phyloP scores from a whole-genome alignment of 1,140 invertebrate species.

The Trachymyrmex septentrionalis region DNA sequence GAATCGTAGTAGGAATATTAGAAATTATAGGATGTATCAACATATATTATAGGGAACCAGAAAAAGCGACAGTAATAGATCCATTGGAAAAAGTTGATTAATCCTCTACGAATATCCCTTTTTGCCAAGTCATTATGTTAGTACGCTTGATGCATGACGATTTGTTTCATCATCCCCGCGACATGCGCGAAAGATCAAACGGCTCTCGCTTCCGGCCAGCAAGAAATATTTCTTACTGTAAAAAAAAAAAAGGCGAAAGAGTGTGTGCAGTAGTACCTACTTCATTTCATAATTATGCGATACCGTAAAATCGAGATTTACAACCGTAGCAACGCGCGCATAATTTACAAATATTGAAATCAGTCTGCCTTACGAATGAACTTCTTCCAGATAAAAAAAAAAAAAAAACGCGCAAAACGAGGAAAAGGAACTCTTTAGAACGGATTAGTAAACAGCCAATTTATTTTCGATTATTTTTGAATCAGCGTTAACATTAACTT shows the following conservation, averaged over 20 bases:
- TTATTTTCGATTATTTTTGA: neutral
- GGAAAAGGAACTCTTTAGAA: neutral
- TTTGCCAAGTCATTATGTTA: slow-evolving; percentile 44
- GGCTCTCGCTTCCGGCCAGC: slow-evolving; percentile 44
- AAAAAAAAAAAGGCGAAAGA: slow-evolving; percentile 10
- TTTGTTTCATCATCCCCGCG: slow-evolving; percentile 46
- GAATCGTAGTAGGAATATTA: no score
- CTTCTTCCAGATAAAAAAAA: neutral
- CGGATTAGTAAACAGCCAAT: neutral
- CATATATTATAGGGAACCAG: neutral
- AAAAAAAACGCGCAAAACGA: neutral
- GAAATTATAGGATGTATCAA: neutral
- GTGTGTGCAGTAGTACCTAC: slow-evolving; percentile 5
- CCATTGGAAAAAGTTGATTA: slow-evolving; percentile 30
- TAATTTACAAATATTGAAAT: slow-evolving; percentile 32
- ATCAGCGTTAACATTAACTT: neutral
- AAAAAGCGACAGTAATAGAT: neutral
- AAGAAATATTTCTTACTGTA: slow-evolving; percentile 23
- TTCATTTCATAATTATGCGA: slow-evolving; percentile 42
- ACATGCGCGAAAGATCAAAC: slow-evolving; percentile 50
- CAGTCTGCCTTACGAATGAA: neutral
- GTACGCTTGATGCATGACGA: slow-evolving; percentile 36
- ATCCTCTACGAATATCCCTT: neutral
- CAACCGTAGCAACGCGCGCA: neutral
- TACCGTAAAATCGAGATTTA: slow-evolving; percentile 51